phyloP scores from a whole-genome alignment of 2,888 invertebrate species.

The Malachius bipustulatus region DNA sequence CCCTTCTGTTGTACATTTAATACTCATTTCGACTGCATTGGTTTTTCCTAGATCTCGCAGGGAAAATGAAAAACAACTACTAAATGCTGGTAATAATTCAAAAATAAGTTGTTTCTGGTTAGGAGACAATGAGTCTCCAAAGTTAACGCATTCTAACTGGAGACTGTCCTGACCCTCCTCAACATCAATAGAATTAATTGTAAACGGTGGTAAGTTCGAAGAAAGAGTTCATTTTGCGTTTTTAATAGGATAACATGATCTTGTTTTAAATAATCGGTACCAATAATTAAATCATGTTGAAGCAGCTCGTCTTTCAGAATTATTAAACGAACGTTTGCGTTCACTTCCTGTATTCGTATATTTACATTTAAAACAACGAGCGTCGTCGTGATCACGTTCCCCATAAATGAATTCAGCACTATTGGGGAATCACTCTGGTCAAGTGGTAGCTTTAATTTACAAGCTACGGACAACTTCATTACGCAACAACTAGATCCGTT shows the following conservation, averaged over 20 bases:
- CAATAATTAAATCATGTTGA: not conserved
- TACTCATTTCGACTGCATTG: conserved; percentile 4
- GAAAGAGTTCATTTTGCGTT: not conserved
- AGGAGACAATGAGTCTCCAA: no score
- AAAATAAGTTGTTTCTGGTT: no score
- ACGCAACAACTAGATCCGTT: not conserved
- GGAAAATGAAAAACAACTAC: not conserved
- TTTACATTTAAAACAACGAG: no score
- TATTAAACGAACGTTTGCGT: no score
- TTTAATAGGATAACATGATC: not conserved
- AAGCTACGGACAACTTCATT: not conserved
- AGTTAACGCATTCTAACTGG: no score
- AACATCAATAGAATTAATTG: not conserved
- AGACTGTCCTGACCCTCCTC: no score
- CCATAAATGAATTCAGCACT: no score
- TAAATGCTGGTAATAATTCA: not conserved
- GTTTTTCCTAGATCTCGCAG: conserved; percentile 2
- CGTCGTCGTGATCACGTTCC: no score
- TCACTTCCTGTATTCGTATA: no score
- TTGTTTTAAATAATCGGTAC: not conserved
- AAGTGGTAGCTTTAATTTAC: not conserved
- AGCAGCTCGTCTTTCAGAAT: not conserved
- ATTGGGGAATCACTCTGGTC: no score
- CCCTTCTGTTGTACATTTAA: not conserved
- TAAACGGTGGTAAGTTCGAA: not conserved